phyloP scores from a whole-genome alignment of 37 sponge, comb jelly and placozoan species.

The Hormiphora californensis region DNA sequence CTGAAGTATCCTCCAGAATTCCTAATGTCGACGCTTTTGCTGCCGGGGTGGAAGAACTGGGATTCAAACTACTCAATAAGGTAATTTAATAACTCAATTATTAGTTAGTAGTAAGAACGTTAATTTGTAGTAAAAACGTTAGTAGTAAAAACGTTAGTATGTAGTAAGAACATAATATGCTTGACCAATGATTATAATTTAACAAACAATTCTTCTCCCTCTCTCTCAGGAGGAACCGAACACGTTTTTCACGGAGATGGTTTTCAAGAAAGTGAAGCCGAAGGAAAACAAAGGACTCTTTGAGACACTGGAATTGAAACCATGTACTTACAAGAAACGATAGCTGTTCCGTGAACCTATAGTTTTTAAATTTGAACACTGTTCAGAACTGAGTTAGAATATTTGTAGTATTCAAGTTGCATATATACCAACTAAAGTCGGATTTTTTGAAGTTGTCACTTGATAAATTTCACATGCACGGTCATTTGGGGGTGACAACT shows the following conservation, averaged over 20 bases:
- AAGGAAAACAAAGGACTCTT: slow-evolving; percentile 28
- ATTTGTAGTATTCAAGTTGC: no score
- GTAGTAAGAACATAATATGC: not conserved
- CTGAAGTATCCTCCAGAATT: slow-evolving; percentile 78
- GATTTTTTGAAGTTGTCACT: no score
- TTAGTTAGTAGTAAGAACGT: no score
- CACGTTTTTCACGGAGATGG: not conserved
- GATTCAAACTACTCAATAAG: slow-evolving; percentile 63
- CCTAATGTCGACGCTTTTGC: slow-evolving; percentile 64
- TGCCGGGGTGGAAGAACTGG: slow-evolving; percentile 59
- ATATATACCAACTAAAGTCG: no score
- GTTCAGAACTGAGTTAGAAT: no score
- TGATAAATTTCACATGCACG: no score
- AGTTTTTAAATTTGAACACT: no score
- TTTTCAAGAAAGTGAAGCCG: not conserved
- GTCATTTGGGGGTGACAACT: no score
- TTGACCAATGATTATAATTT: not conserved
- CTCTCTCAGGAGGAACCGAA: slow-evolving; percentile 64
- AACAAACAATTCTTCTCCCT: no score
- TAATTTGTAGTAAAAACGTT: not conserved
- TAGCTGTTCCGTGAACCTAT: no score
- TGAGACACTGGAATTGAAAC: slow-evolving; percentile 70
- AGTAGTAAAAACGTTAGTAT: not conserved
- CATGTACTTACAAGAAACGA: slow-evolving; percentile 85
- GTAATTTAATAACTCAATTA: slow-evolving; percentile 63